phyloP scores from a whole-genome alignment of 1,140 invertebrate species.

The Panagrolaimus sp. region DNA sequence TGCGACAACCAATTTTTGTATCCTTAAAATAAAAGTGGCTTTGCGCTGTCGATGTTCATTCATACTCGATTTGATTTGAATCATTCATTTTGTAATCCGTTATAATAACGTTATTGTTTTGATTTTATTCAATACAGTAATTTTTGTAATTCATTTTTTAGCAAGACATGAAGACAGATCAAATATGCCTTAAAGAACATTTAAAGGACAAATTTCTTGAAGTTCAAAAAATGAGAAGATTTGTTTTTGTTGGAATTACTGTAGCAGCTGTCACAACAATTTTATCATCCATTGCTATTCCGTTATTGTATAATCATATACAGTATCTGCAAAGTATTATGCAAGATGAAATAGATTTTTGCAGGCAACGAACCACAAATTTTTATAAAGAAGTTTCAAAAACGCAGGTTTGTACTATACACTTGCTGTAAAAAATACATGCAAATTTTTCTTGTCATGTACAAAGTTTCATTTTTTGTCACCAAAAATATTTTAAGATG shows the following conservation, averaged over 20 bases:
- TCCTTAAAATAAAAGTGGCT: too few relatives aligned
- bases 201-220: too few relatives aligned
- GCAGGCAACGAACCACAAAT: not conserved
- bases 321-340: conserved; percentile 4
- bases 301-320: conserved; percentile 6
- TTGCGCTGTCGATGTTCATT: too few relatives aligned
- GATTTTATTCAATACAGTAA: too few relatives aligned
- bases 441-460: not conserved
- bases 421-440: not conserved
- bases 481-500: not conserved
- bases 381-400: conserved; percentile 4
- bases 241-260: conserved; percentile 9
- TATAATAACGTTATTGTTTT: too few relatives aligned
- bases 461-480: not conserved
- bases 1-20: too few relatives aligned
- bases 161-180: too few relatives aligned
- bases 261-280: not conserved
- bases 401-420: not conserved
- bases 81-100: too few relatives aligned
- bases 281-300: not conserved
- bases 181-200: too few relatives aligned
- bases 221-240: not conserved
- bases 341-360: conserved; percentile 9
- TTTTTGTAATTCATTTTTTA: too few relatives aligned
- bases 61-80: too few relatives aligned